These are phyloP conservation scores for Drosophila sturtevanti DNA, from an alignment of 1,140 invertebrate species.

Conservation along the genomic window DNA sequence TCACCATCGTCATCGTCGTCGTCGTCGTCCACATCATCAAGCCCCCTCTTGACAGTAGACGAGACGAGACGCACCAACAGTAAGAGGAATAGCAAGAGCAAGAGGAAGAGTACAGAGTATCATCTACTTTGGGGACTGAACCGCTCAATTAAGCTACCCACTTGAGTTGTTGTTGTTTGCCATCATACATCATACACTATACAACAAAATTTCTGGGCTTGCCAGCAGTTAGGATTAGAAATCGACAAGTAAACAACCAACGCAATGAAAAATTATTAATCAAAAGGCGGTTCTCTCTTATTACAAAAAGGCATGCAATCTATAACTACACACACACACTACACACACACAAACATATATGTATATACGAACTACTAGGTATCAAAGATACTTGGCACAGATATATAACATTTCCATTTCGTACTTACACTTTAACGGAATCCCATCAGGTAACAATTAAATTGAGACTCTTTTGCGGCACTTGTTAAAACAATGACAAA, in stretches of 20 bases:
- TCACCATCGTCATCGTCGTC: conserved; percentile 26
- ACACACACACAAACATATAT: too few species aligned
- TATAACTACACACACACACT: not conserved
- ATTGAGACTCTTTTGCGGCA: conserved; percentile 3
- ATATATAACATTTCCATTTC: not conserved
- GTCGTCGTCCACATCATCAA: not conserved
- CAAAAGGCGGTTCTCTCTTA: conserved; percentile 18
- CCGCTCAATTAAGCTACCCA: conserved; percentile 76
- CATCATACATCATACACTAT: conserved; percentile 22
- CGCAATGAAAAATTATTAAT: conserved; percentile 32
- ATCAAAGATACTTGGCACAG: not conserved
- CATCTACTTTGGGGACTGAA: conserved; percentile 41
- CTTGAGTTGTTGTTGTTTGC: conserved; percentile 6
- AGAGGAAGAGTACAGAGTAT: too few species aligned
- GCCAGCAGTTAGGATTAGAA: conserved; percentile 54
- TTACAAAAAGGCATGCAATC: conserved; percentile 11
- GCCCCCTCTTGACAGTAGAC: not conserved
- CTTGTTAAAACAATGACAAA: conserved; percentile 44
- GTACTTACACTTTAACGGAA: not conserved
- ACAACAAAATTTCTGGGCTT: conserved; percentile 51
- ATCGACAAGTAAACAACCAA: conserved; percentile 35
- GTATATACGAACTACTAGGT: too few species aligned
- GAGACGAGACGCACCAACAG: conserved; percentile 41
- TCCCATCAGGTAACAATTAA: conserved; percentile 27
- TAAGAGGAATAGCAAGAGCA: conserved; percentile 29